Evolutionary conservation across 2,113 vertebrate genomes (phyloP), one percentile per base, ranked within the genome.

Genomic region (Melospiza melodia): DNA sequence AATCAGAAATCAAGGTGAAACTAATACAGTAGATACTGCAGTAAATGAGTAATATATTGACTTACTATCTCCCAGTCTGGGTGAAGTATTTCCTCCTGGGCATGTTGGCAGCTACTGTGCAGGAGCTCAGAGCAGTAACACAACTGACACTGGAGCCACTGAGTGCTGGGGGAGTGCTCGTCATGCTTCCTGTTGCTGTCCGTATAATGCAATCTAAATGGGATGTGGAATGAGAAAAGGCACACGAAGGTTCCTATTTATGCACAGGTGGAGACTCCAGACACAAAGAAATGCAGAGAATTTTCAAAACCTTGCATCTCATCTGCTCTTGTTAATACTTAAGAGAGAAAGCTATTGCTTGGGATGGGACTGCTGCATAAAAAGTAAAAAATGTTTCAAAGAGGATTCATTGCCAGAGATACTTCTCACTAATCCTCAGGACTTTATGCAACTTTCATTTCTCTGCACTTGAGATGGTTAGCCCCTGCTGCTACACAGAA

Each of bases 21-120:
- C 9, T 43, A 54, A 15, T 15, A 21, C 13, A 85, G 19, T 4
- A 43, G 37, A 76, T 51, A 76, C 18, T 16, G 18, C 62, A 95
- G 30, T 57, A 93, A 94, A 71, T 11, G 8, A 84, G 16, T 22
- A 57, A 66, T 39, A 49, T 31, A 66, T 81, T 84, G 74, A 94
- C 96, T 51, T 97, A 98, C 98, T 98, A 98, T 89, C 98, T 97
- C 37, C 98, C 98, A 11, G 97, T 98, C 87, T 98, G 97, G 67
- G 98, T 98, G 97, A 99, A 99, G n/a, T 95, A 85, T 9, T 97
- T 96, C 84, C 95, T 98, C 55, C 95, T 94, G 90, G 93, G 89
- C 20, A 80, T 39, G 8, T 84, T 88, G 54, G 95, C 94, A 79
- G 94, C 49, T 44, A 89, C 96, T 1, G 96, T 96, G 74, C 97